These are phyloP conservation scores for Rhysida immarginata DNA, from an alignment of 1,140 invertebrate genomes.

Conservation along the genomic window DNA sequence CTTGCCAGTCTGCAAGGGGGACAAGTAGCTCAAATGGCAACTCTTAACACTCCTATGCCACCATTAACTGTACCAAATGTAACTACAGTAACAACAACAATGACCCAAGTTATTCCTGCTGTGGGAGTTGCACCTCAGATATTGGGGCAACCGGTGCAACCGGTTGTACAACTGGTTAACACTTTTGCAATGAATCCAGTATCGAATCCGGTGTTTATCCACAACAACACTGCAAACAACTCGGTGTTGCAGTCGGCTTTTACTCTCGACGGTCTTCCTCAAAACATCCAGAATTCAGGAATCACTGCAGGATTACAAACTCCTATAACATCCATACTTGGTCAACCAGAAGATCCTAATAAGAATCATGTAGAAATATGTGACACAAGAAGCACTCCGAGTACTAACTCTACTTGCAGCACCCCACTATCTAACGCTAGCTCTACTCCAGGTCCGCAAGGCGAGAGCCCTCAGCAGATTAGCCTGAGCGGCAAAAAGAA, in stretches of 20 bases:
- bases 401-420: constrained; percentile 14
- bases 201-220: constrained; percentile 53
- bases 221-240: constrained; percentile 31
- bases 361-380: constrained; percentile 6
- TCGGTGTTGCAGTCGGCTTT: constrained; percentile 33
- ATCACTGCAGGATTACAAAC: constrained; percentile 4
- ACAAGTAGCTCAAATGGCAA: constrained; percentile 13
- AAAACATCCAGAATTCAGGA: constrained; percentile 4
- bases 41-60: constrained; percentile 37
- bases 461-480: constrained; percentile 10
- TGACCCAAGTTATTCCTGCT: constrained; percentile 35
- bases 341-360: constrained; percentile 10
- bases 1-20: constrained; percentile 14
- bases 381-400: constrained; percentile 14
- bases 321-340: constrained; percentile 1
- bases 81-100: constrained; percentile 46
- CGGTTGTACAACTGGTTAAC: constrained; percentile 46
- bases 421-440: constrained; percentile 17
- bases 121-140: constrained; percentile 41
- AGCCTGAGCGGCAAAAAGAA: constrained; percentile 42
- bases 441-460: constrained; percentile 14
- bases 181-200: constrained; percentile 36
- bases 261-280: constrained; percentile 12
- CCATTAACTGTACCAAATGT: constrained; percentile 47
- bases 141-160: constrained; percentile 43